Base-by-base conservation (phyloP, 2,888 invertebrate species). In the Steinernema carpocapsae region DNA sequence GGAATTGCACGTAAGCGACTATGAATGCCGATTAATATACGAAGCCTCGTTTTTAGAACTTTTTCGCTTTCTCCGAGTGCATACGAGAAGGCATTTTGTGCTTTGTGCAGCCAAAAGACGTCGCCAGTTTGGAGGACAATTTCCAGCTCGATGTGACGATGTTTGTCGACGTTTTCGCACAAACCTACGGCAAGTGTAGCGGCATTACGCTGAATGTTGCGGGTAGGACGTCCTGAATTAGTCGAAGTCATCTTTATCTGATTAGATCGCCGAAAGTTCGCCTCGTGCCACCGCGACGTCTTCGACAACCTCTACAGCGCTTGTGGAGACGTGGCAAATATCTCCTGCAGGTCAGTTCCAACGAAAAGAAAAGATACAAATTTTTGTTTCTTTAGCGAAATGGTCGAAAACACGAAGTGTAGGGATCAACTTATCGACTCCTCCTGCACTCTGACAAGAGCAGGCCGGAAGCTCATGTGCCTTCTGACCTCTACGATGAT, bases 211-310 rank as follows among this genome's bases (percentile, higher is more conserved):
- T 56, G 6, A 6, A 12, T 14, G 22, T 17, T 7, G 56, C 22
- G 12, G 56, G 56, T 56, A 26, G 26, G 56, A 24, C 22, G 19
- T 10, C 19, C 22, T 7, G 56, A 51, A 10, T 51, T 56, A 24
- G 26, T 22, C 26, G 56, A 43, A 43, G 14, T 7, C 10, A 43
- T 14, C 14, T 43, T 12, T 56, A 24, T 56, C 26, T n/a, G n/a
- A n/a, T n/a, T n/a, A 56, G 56, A 56, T 56, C 56, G 56, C 3
- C 56, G 56, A 6, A 56, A 56, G 26, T 56, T 56, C 56, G 22
- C 26, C 6, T 56, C 56, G 24, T 56, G 56, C 56, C 26, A 56
- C 56, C 7, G 7, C 12, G 56, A 56, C 26, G 22, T 22, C 24
- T 12, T 7, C 6, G 24, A 56, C n/a, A 56, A 22, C 24, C 17